Evolutionary conservation across 2,888 invertebrate species (phyloP).

Genomic region (Pammene fasciana): DNA sequence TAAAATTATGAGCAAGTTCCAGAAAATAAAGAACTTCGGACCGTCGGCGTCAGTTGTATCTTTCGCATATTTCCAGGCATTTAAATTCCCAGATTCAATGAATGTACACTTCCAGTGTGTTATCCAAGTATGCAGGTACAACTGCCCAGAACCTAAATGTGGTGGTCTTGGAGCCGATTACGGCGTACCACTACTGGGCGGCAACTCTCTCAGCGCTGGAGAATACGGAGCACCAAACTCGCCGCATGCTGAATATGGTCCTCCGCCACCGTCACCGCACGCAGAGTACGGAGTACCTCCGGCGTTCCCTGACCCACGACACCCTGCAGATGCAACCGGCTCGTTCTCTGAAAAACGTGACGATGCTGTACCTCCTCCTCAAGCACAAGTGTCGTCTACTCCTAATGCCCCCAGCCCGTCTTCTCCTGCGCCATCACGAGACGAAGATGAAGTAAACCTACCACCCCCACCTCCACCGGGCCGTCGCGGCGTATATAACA

Average conservation of each 20-base stretch:
- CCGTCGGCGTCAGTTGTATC: slow-evolving; percentile 97
- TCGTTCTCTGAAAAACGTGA: slow-evolving; percentile 92
- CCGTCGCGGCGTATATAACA: slow-evolving; percentile 90
- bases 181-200: slow-evolving; percentile 85
- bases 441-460: slow-evolving; percentile 87
- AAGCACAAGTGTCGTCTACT: slow-evolving; percentile 90
- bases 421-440: slow-evolving; percentile 82
- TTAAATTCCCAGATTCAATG: slow-evolving; percentile 98
- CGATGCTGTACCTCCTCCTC: slow-evolving; percentile 91
- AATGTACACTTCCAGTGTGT: slow-evolving; percentile 98
- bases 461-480: slow-evolving; percentile 94
- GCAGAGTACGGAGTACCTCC: slow-evolving; percentile 90
- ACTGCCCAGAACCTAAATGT: slow-evolving; percentile 96
- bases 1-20: slow-evolving; percentile 97
- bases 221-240: slow-evolving; percentile 85
- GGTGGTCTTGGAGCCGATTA: slow-evolving; percentile 87
- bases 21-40: slow-evolving; percentile 97
- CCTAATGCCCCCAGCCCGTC: slow-evolving; percentile 84
- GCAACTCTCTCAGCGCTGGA: slow-evolving; percentile 84
- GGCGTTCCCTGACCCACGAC: slow-evolving; percentile 93
- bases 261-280: slow-evolving; percentile 85
- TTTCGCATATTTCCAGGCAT: slow-evolving; percentile 98
- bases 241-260: slow-evolving; percentile 87
- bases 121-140: slow-evolving; percentile 96
- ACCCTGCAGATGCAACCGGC: slow-evolving; percentile 92